Base-by-base conservation (phyloP, 2,113 vertebrate genomes). In the Thunnus thynnus region DNA sequence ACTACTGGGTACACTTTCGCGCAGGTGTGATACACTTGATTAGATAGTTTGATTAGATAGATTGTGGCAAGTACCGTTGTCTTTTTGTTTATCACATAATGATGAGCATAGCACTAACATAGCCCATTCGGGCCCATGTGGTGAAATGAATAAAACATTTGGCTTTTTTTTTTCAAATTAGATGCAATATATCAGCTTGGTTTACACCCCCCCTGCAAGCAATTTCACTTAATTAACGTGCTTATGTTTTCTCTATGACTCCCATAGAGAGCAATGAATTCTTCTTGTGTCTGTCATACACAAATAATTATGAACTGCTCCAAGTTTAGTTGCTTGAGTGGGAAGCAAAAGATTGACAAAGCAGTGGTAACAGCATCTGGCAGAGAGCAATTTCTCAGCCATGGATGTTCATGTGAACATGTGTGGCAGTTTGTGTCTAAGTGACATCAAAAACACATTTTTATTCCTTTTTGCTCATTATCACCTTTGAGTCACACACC, bases 251-350 rank as follows among this genome's bases (percentile, higher is more conserved):
- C 89, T 83, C 70, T 56, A 63, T 80, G 80, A 84, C 72, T 91
- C 90, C 86, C 58, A 51, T 83, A 83, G 88, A 86, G 89, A 89
- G 91, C 87, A 75, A 88, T 80, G 83, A 84, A 93, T 85, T 86
- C 68, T 86, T 86, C 86, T 82, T 13, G 51, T 52, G 75, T 88
- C 89, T 89, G 92, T 94, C 87, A 93, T 84, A 90, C 84, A 86
- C 92, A 95, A 93, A 94, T 92, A 94, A 93, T 93, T 86, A 92
- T 76, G 84, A 94, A 86, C 60, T 48, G 79, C 88, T 93, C 82
- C 65, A 66, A 75, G 83, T 81, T 52, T 58, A 36, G 73, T 78
- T 86, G 84, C 68, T 82, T 81, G 85, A 81, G 89, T 87, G 87
- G 89, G 89, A 87, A 83, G 74, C 58, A 78, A 70, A 86, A 76